Evolutionary conservation across 2,113 vertebrate genomes (phyloP).

Genomic region (Willisornis vidua): DNA sequence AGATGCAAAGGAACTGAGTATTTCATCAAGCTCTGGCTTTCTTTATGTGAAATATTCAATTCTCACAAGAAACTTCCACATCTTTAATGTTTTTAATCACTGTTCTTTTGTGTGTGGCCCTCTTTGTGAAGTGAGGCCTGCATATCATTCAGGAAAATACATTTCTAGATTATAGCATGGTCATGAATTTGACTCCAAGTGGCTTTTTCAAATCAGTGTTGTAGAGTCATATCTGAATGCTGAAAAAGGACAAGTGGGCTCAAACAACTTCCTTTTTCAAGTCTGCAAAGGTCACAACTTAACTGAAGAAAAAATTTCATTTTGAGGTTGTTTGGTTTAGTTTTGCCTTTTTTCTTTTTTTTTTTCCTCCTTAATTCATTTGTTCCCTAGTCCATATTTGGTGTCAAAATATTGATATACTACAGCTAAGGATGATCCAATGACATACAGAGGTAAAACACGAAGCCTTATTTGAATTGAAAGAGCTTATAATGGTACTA

Average conservation of each 20-base stretch:
- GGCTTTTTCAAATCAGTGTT: background rate
- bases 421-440: background rate
- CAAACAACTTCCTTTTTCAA: background rate
- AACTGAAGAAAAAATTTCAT: background rate
- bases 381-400: background rate
- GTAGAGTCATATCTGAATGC: background rate
- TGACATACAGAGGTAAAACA: background rate
- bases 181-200: background rate
- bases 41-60: constrained; percentile 38
- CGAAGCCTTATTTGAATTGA: background rate
- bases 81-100: constrained; percentile 23
- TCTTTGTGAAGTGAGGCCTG: background rate
- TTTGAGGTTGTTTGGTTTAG: rapidly evolving
- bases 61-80: constrained; percentile 4
- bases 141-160: background rate
- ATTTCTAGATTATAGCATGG: background rate
- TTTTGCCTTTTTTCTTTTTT: background rate
- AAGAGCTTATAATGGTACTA: background rate
- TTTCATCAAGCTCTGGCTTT: constrained; percentile 38
- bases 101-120: background rate
- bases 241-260: background rate
- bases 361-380: background rate
- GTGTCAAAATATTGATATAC: background rate
- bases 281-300: background rate
- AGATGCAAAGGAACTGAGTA: constrained; percentile 31